Base-by-base conservation (phyloP, 1,140 invertebrate species). In the Ctenoplectra terminalis region DNA sequence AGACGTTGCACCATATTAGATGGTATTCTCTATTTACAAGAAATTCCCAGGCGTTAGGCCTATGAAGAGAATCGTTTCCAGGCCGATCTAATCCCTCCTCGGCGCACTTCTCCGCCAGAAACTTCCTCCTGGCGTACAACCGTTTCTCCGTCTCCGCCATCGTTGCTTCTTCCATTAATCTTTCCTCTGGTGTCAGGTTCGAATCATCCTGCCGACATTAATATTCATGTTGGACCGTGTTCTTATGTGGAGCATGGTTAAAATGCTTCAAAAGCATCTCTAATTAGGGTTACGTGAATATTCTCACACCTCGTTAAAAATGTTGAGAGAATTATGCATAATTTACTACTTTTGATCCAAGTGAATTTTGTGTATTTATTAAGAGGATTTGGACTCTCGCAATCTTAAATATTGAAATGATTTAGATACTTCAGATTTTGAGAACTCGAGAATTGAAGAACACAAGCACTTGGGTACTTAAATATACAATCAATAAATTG, bases 1-100 rank as follows among this genome's bases (percentile, higher is more conserved):
- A 98, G 72, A 98, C 95, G 91, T 97, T 97, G 90, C 97, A 98
- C 95, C 97, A 98, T 88, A 97, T 96, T 64, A 97, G 94, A 88
- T 96, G 96, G 91, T 97, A 96, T 88, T 97, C 95, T 86, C 95
- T 95, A 91, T 97, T 97, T 84, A 97, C 96, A 84, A 97, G 94
- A 90, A 97, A 98, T 90, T 98, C 97, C 97, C 97, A 97, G 5
- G 97, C 96, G 85, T 97, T 97, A 9, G 96, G 96, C 83, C 94
- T 94, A 85, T 96, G 96, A 82, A 96, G 94, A 3, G 95, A 95
- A 88, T 96, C 96, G 86, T 96, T 96, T 50, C 95, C 95, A 82
- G 93, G 90, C 71, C 93, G 92, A 81, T 95, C 94, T 58, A 95
- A 90, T 37, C 94, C 94, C 78, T 93, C 92, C 78, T 94, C 91